Evolutionary conservation across 1,140 invertebrate species (phyloP).

Genomic region (Listronotus oregonensis): DNA sequence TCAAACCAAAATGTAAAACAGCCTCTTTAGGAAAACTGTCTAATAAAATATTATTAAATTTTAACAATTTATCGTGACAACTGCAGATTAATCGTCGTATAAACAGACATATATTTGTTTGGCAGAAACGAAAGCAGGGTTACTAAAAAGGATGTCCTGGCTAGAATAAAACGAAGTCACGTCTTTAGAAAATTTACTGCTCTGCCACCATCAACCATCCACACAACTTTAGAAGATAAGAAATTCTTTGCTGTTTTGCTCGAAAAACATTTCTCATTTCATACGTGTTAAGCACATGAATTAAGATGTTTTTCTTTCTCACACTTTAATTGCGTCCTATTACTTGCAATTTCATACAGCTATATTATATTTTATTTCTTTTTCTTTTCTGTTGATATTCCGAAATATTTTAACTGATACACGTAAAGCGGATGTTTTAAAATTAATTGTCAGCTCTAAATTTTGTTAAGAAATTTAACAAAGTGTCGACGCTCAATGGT

Average conservation of each 20-base stretch:
- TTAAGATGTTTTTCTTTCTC: constrained; percentile 10
- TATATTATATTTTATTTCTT: too few species aligned
- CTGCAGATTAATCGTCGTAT: neutral
- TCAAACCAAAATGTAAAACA: too few species aligned
- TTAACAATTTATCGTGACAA: neutral
- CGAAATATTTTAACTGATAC: too few species aligned
- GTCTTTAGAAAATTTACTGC: constrained; percentile 28
- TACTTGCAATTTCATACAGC: too few species aligned
- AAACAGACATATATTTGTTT: constrained; percentile 29
- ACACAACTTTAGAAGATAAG: constrained; percentile 13
- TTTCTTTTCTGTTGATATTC: too few species aligned
- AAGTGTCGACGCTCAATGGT: too few species aligned
- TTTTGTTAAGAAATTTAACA: too few species aligned
- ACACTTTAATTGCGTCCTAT: neutral
- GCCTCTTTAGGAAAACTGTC: too few species aligned
- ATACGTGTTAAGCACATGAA: constrained; percentile 11
- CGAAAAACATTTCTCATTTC: constrained; percentile 6
- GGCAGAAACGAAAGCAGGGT: constrained; percentile 14
- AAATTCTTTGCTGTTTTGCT: constrained; percentile 4
- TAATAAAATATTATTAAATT: neutral
- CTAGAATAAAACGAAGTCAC: constrained; percentile 27
- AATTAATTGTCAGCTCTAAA: too few species aligned
- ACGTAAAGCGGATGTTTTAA: too few species aligned
- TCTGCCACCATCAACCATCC: constrained; percentile 9
- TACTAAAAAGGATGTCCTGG: constrained; percentile 29